phyloP scores from a whole-genome alignment of 2,888 invertebrate genomes.

The Pollenia angustigena region DNA sequence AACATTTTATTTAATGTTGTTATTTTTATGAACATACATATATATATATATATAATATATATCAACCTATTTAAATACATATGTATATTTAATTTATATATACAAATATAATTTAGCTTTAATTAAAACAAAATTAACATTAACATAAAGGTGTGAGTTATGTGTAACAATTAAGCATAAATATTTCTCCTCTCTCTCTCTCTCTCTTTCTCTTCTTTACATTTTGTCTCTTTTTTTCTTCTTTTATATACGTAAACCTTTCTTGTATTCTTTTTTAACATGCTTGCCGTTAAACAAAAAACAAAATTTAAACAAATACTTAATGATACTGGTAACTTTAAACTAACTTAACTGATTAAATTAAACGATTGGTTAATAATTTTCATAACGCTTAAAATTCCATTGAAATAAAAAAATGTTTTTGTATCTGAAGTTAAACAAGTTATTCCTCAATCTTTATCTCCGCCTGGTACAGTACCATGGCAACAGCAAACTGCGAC shows the following conservation, averaged over 20 bases:
- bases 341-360: constrained; percentile 42
- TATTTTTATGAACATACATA: constrained; percentile 24
- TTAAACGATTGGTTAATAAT: background rate
- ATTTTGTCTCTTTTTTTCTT: constrained; percentile 7
- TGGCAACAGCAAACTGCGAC: constrained; percentile 86
- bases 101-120: constrained; percentile 30
- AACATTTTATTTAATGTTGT: constrained; percentile 54
- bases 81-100: constrained; percentile 44
- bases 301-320: constrained; percentile 28
- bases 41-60: constrained; percentile 9
- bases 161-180: constrained; percentile 21
- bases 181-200: constrained; percentile 36
- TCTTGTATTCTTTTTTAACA: constrained; percentile 47
- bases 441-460: constrained; percentile 87
- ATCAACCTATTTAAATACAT: constrained; percentile 30
- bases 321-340: constrained; percentile 42
- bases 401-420: background rate
- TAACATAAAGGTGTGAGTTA: constrained; percentile 34
- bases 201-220: constrained; percentile 19
- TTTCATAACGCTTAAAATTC: constrained; percentile 32
- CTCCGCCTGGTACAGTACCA: constrained; percentile 87
- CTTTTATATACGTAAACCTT: constrained; percentile 5
- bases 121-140: constrained; percentile 23
- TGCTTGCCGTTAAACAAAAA: constrained; percentile 56
- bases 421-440: constrained; percentile 86